Evolutionary conservation across 2,797 vertebrate species (phyloP).

Genomic region (Pristis pectinata): DNA sequence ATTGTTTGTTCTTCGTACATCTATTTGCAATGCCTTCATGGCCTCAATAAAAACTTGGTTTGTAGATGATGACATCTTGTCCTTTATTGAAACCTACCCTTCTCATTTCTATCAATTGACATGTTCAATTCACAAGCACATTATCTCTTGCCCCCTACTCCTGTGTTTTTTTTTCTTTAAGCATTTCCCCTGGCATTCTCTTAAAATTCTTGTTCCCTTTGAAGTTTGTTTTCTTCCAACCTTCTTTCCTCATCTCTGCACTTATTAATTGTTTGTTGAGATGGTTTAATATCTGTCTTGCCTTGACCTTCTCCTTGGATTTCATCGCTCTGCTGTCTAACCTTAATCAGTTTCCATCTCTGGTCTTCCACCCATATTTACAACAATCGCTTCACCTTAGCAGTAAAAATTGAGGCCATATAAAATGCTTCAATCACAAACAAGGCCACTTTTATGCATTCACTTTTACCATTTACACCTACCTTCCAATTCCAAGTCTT

Average conservation of each 20-base stretch:
- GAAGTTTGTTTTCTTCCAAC: not conserved
- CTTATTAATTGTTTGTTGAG: not conserved
- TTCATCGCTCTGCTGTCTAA: not conserved
- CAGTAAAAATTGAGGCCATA: too few relatives aligned
- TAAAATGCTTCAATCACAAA: not conserved
- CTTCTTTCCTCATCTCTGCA: not conserved
- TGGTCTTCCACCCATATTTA: not conserved
- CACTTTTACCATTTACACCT: not conserved
- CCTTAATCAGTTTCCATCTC: not conserved
- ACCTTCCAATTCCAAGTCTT: not conserved
- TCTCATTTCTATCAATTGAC: not conserved
- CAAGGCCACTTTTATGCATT: not conserved
- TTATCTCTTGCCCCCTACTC: not conserved
- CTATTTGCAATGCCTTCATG: not conserved
- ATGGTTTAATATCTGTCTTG: too few relatives aligned
- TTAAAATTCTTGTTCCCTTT: not conserved
- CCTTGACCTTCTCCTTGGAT: not conserved
- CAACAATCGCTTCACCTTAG: not conserved
- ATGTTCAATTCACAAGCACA: not conserved
- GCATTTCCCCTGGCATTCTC: not conserved
- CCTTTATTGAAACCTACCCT: not conserved
- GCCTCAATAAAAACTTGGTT: not conserved
- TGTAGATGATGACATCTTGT: not conserved
- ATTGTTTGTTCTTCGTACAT: not conserved
- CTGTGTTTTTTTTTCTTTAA: not conserved